Base-by-base conservation (phyloP, 2,888 invertebrate genomes). In the Microctonus hyperodae region DNA sequence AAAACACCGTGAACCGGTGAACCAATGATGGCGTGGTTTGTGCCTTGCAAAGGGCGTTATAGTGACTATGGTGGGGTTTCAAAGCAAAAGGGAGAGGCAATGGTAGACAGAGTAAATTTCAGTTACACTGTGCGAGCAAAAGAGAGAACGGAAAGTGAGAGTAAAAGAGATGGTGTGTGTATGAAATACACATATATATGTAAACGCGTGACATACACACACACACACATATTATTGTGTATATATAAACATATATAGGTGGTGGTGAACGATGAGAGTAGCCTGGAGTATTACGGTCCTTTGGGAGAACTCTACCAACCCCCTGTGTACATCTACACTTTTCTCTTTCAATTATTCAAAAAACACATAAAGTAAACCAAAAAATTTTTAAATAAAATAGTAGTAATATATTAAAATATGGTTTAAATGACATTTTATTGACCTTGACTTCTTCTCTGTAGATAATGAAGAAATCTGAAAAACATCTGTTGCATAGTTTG, bases 1-100 rank as follows among this genome's bases (percentile, higher is more conserved):
- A 33, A 65, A 61, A 44, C 59, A 63, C 51, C 63, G 75, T 77
- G 76, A 79, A 79, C 79, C 79, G 79, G 81, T 76, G 81, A 80
- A 82, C 82, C 81, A 81, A 82, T 81, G 80, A 78, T 79, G 76
- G 79, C 7, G 76, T 78, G 75, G 78, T n/a, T n/a, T 75, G 75
- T 66, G 71, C 68, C 62, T 37, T 70, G 68, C 64, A 51, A 68
- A 64, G 53, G 72, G 66, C 69, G 71, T 65, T 69, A 71, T 65
- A 65, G 66, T 58, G 58, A 58, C n/a, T 44, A 63, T 58, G 40
- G 53, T 22, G 58, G 67, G 63, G 57, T 37, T 23, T 20, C 25
- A 25, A 37, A 63, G 70, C 72, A 75, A 72, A 75, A 74, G 75
- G 72, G 71, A 74, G 72, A 73, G 75, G 71, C n/a, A n/a, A n/a